These are phyloP conservation scores for Coracopsis vasa DNA, from an alignment of 2,113 vertebrate genomes.

Conservation along the genomic window DNA sequence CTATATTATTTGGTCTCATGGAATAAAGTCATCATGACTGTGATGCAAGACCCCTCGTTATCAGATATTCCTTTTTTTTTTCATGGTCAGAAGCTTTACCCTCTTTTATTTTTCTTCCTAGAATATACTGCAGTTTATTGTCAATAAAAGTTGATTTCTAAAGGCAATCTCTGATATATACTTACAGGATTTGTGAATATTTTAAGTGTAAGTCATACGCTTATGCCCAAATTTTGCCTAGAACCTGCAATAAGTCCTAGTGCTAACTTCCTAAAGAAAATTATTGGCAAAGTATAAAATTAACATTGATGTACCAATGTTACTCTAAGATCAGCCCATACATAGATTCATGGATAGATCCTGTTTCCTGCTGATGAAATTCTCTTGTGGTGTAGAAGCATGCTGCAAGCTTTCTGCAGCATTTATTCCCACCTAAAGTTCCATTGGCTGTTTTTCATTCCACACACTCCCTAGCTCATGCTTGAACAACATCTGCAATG, in stretches of 20 bases:
- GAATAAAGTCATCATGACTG: not conserved
- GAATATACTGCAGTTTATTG: not conserved
- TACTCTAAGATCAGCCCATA: not conserved
- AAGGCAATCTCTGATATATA: not conserved
- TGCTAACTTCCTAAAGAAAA: not conserved
- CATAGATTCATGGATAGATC: not conserved
- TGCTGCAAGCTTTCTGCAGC: not conserved
- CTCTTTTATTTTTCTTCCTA: not conserved
- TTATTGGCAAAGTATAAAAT: not conserved
- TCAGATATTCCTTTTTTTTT: not conserved
- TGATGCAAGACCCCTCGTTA: not conserved
- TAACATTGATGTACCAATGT: not conserved
- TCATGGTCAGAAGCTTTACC: not conserved
- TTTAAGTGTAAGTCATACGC: not conserved
- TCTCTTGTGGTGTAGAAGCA: not conserved
- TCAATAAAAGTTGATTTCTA: not conserved
- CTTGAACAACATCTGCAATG: constrained; percentile 17
- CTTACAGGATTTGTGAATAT: not conserved
- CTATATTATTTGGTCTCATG: not conserved
- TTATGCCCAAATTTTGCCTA: not conserved
- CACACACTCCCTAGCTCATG: not conserved
- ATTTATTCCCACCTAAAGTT: not conserved
- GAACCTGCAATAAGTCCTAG: not conserved
- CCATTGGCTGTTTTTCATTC: constrained; percentile 31
- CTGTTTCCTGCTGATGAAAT: not conserved